A percentile compares a stretch with the other conserved stretches of the same genome.
These are phyloP conservation scores for Heterodera filipjevi DNA, from an alignment of 2,888 invertebrate genomes.

Conservation along the genomic window DNA sequence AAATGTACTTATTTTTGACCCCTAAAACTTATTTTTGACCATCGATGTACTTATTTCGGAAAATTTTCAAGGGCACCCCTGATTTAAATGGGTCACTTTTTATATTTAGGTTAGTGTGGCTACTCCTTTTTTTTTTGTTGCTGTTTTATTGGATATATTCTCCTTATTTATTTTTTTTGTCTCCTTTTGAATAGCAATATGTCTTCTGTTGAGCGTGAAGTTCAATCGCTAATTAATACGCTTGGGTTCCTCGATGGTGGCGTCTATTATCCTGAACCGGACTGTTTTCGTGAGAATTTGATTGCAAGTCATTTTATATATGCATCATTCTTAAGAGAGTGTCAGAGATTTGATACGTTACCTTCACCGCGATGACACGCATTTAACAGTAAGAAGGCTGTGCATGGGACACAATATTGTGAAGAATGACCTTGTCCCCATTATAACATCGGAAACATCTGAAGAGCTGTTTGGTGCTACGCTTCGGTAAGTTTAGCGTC, in stretches of 20 bases:
- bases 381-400: conserved; percentile 83
- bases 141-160: too few species aligned
- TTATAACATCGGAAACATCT: conserved; percentile 81
- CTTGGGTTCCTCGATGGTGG: conserved; percentile 77
- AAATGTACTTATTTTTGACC: too few species aligned
- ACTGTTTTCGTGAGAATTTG: conserved; percentile 74
- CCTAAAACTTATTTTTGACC: too few species aligned
- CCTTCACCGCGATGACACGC: conserved; percentile 81
- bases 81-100: too few species aligned
- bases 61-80: too few species aligned
- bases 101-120: too few species aligned
- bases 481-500: conserved; percentile 78
- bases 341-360: conserved; percentile 86
- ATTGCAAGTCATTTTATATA: too few species aligned
- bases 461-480: conserved; percentile 84
- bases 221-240: conserved; percentile 85
- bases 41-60: too few species aligned
- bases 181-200: too few species aligned
- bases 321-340: conserved; percentile 72
- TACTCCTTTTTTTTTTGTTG: too few species aligned
- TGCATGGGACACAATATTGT: conserved; percentile 86
- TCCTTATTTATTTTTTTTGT: too few species aligned
- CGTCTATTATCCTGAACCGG: conserved; percentile 80
- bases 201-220: conserved; percentile 45
- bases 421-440: conserved; percentile 86